Evolutionary conservation across 2,797 vertebrate species (phyloP).

Genomic region (Acipenser transmontanus): DNA sequence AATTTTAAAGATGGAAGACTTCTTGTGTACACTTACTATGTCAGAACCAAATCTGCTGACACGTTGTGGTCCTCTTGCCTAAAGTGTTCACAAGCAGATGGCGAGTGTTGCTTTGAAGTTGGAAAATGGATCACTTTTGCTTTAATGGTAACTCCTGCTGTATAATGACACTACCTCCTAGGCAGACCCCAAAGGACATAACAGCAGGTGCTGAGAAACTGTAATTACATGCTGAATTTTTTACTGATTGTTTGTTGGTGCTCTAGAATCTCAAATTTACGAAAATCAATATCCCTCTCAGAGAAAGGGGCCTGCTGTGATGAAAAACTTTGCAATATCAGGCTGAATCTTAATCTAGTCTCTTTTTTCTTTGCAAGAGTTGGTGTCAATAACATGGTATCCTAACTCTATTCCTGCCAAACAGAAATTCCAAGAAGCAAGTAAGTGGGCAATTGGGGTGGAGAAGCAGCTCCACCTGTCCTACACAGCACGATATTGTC

Average conservation of each 20-base stretch:
- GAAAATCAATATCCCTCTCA: not conserved
- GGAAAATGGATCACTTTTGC: not conserved
- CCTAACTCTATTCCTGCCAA: too few species aligned
- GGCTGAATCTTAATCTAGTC: not conserved
- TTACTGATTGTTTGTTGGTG: constrained; percentile 2
- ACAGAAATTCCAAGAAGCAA: too few species aligned
- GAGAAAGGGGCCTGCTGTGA: not conserved
- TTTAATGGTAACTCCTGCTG: not conserved
- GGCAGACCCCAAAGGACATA: constrained; percentile 10
- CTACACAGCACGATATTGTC: too few species aligned
- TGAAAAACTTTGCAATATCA: constrained; percentile 2
- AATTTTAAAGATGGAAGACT: too few species aligned
- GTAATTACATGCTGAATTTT: constrained; percentile 11
- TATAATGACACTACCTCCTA: constrained; percentile 2
- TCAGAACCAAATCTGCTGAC: too few species aligned
- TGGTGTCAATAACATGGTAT: too few species aligned
- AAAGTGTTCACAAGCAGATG: too few species aligned
- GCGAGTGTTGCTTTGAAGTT: not conserved
- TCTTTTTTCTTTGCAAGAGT: too few species aligned
- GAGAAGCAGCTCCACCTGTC: too few species aligned
- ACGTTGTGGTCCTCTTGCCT: too few species aligned
- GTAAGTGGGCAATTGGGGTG: too few species aligned
- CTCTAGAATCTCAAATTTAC: constrained; percentile 9
- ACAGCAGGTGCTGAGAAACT: not conserved
- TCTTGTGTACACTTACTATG: too few species aligned